Percentiles rank a stretch among this genome's conserved stretches.
phyloP scores from a whole-genome alignment of 2,113 vertebrate species.

The Oceanodroma tethys region DNA sequence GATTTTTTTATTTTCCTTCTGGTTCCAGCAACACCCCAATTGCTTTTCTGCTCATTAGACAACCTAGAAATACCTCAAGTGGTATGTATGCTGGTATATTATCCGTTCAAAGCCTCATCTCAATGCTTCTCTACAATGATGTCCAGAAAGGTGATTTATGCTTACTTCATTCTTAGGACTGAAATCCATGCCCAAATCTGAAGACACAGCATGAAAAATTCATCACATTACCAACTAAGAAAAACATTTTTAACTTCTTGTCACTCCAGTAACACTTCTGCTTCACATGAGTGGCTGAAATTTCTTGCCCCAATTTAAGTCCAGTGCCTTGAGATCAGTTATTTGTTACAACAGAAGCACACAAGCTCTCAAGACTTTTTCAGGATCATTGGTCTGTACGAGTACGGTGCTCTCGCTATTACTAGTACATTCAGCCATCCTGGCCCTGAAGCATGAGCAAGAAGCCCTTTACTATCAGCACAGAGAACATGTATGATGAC shows the following conservation, averaged over 20 bases:
- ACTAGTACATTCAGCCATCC: background rate
- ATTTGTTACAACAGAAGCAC: background rate
- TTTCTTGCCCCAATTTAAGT: background rate
- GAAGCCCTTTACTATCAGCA: background rate
- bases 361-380: background rate
- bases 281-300: background rate
- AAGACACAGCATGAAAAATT: background rate
- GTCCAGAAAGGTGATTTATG: background rate
- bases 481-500: background rate
- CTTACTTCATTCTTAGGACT: background rate
- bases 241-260: background rate
- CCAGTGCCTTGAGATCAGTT: background rate
- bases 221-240: background rate
- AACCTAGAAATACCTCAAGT: background rate
- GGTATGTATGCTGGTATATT: background rate
- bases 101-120: background rate
- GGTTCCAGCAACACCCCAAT: background rate
- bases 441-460: background rate
- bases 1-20: background rate
- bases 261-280: background rate
- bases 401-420: background rate
- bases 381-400: background rate
- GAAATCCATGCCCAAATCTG: background rate
- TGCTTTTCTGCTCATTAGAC: background rate
- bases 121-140: background rate